Evolutionary conservation across 2,113 vertebrate genomes (phyloP).

Genomic region (Microcebus jonahi): DNA sequence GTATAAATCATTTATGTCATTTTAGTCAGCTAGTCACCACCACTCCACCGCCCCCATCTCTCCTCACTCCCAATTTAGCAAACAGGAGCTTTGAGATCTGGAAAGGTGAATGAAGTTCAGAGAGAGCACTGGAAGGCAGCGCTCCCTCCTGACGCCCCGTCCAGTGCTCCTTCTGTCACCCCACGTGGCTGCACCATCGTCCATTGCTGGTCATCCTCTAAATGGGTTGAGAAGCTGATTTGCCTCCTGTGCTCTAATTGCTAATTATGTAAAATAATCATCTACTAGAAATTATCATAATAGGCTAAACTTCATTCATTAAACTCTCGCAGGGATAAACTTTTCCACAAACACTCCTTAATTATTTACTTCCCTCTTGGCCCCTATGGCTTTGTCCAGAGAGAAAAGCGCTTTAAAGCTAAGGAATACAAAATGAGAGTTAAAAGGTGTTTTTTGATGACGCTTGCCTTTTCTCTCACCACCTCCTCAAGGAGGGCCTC

Average conservation of each 20-base stretch:
- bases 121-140: not conserved
- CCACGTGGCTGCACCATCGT: not conserved
- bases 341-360: slow-evolving; percentile 16
- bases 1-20: not conserved
- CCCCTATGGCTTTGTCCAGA: not conserved
- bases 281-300: not conserved
- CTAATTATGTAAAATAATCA: slow-evolving; percentile 14
- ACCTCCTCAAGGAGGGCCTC: not conserved
- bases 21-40: slow-evolving; percentile 41
- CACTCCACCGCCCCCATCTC: too few relatives aligned
- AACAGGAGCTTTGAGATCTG: not conserved
- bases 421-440: not conserved
- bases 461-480: not conserved
- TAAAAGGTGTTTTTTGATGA: not conserved
- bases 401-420: not conserved
- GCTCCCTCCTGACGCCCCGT: rapidly evolving
- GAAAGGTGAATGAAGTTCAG: not conserved
- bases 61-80: not conserved
- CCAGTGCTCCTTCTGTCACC: not conserved
- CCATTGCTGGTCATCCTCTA: not conserved
- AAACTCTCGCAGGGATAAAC: not conserved
- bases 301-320: not conserved
- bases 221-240: not conserved
- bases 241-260: not conserved
- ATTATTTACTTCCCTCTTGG: not conserved